A percentile compares a stretch with the other conserved stretches of the same genome.
phyloP scores from a whole-genome alignment of 2,113 vertebrate species.

The Peromyscus maniculatus region DNA sequence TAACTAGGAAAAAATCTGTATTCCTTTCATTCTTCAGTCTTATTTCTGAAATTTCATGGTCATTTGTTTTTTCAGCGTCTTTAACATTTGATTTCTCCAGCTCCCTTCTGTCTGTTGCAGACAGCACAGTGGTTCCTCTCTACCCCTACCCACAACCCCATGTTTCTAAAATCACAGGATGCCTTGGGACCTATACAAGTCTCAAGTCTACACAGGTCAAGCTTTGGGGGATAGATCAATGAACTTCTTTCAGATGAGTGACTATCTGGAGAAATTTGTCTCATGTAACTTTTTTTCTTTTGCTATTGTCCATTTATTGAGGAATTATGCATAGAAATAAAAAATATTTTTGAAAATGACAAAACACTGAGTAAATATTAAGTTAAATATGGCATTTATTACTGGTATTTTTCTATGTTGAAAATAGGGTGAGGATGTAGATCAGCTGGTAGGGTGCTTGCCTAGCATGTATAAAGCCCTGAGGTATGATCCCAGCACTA shows the following conservation, averaged over 20 bases:
- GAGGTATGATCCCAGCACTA: too few relatives aligned
- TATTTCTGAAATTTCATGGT: not conserved
- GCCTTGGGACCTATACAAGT: not conserved
- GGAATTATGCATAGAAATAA: not conserved
- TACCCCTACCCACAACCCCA: not conserved
- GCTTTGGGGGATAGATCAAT: not conserved
- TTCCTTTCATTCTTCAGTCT: not conserved
- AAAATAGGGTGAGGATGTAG: not conserved
- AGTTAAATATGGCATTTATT: not conserved
- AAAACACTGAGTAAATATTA: constrained; percentile 28
- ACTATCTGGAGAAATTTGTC: constrained; percentile 19
- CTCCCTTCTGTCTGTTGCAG: not conserved
- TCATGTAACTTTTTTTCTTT: constrained; percentile 4
- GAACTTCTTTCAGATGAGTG: not conserved
- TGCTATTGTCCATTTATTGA: not conserved
- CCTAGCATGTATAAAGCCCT: not conserved
- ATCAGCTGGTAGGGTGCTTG: not conserved
- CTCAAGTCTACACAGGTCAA: not conserved
- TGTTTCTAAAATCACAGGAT: constrained; percentile 20
- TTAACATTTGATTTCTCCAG: not conserved
- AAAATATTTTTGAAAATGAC: constrained; percentile 21
- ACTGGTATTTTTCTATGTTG: constrained; percentile 9
- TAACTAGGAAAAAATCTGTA: not conserved
- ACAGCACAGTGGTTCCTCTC: not conserved
- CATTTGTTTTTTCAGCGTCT: constrained; percentile 22